phyloP scores from a whole-genome alignment of 2,888 invertebrate species.

The Drosophila rubida region DNA sequence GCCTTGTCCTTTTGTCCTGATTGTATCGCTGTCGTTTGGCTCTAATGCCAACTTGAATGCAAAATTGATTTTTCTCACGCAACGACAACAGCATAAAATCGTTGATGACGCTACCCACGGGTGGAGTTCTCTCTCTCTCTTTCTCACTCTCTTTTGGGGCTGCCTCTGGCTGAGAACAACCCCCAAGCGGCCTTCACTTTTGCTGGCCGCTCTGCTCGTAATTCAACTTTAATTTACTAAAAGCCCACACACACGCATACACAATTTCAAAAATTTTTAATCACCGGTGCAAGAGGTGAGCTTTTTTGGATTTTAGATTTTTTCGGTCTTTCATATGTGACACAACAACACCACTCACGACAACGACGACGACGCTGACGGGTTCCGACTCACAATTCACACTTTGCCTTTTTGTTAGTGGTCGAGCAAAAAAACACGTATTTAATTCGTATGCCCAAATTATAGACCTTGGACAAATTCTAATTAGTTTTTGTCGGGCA shows the following conservation, averaged over 20 bases:
- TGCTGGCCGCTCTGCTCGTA: constrained; percentile 28
- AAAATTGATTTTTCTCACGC: constrained; percentile 83
- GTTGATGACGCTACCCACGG: constrained; percentile 22
- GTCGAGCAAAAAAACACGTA: constrained; percentile 35
- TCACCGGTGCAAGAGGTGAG: constrained; percentile 37
- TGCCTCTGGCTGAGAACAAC: constrained; percentile 39
- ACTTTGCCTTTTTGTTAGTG: constrained; percentile 13
- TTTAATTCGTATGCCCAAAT: constrained; percentile 45
- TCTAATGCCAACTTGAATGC: constrained; percentile 41
- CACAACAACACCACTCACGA: constrained; percentile 29
- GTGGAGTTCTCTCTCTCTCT: constrained; percentile 44
- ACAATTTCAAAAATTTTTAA: constrained; percentile 39
- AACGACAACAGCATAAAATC: constrained; percentile 46
- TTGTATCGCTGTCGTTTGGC: constrained; percentile 8
- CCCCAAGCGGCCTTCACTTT: constrained; percentile 62
- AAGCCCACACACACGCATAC: constrained; percentile 31
- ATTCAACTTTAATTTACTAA: constrained; percentile 64
- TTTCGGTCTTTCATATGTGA: constrained; percentile 25
- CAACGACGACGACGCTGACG: constrained; percentile 13
- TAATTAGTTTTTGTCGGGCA: constrained; percentile 58
- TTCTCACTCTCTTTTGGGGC: neutral
- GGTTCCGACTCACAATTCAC: constrained; percentile 22
- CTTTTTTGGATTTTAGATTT: constrained; percentile 47
- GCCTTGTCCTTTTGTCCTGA: constrained; percentile 45
- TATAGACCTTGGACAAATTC: constrained; percentile 43